Evolutionary conservation across 2,113 vertebrate genomes (phyloP), one percentile per base, ranked within the genome.

Genomic region (Pelodiscus sinensis): DNA sequence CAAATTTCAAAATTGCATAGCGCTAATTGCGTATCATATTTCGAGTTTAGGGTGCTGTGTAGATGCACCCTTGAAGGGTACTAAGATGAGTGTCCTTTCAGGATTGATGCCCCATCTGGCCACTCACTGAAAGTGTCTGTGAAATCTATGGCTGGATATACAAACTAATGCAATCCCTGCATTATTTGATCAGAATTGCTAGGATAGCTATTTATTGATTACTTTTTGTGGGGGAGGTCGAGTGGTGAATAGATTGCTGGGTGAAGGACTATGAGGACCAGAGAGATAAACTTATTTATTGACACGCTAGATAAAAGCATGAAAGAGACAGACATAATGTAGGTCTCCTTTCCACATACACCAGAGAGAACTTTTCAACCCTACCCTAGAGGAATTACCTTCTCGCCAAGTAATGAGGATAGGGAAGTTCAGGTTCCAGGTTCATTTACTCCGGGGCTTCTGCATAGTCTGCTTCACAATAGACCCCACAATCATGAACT

Each of bases 131-230:
- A 79, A 93, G 58, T 29, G 58, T 16, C 79, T 87, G 58, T 85
- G 75, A 1, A 9, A 60, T 22, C 75, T 85, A 29, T 86, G 83
- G 19, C 44, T 89, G 71, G 14, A 27, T 81, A 68, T 85, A 44
- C 54, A 92, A 81, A 84, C 2, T 27, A 52, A 35, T 60, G 4
- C 7, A 50, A 44, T 57, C 31, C 19, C 14, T 57, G 52, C 44
- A 24, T 81, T 18, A 1, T 1, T 51, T 58, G 31, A 22, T 89
- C 93, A 86, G 44, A 81, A 85, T 82, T 4, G 71, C 21, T 38
- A 85, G 44, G 78, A 82, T 85, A 88, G 15, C 84, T 87, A 82
- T 50, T 11, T 0, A 78, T 62, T 87, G 75, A 84, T 95, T 95
- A 7, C 38, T 84, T 62, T 88, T 68, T 24, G 24, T 68, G n/a